Conservation (phyloP, 2,888 invertebrate genomes). For the Lymantria monacha region DNA sequence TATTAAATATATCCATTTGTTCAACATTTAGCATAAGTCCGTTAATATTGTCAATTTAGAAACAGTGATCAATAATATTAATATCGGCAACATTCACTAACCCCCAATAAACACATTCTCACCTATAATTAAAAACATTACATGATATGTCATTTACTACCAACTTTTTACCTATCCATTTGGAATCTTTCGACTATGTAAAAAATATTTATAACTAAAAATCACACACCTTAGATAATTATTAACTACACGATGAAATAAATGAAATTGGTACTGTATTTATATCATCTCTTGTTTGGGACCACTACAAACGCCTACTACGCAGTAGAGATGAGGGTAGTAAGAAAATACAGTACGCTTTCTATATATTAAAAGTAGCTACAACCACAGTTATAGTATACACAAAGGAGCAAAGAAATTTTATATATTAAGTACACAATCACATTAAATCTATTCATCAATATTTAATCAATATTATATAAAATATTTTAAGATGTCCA, state of each 20-base stretch:
- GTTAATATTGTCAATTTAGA: constrained; percentile 73
- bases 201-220: constrained; percentile 69
- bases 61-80: constrained; percentile 54
- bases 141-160: constrained; percentile 80
- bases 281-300: constrained; percentile 20
- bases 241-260: constrained; percentile 62
- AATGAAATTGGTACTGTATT: constrained; percentile 26
- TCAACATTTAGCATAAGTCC: constrained; percentile 71
- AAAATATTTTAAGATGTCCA: constrained; percentile 56
- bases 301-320: not conserved
- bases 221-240: constrained; percentile 72
- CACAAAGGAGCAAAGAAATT: constrained; percentile 56
- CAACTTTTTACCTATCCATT: constrained; percentile 63
- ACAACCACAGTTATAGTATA: constrained; percentile 50
- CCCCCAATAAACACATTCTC: constrained; percentile 45
- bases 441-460: constrained; percentile 52
- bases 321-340: constrained; percentile 18
- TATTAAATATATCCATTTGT: constrained; percentile 74
- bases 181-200: constrained; percentile 78
- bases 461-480: constrained; percentile 67
- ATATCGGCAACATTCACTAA: constrained; percentile 61
- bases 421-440: constrained; percentile 47
- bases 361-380: constrained; percentile 32
- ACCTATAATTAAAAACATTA: constrained; percentile 69
- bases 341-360: constrained; percentile 24